phyloP scores from a whole-genome alignment of 2,113 vertebrate genomes.

The Elephas maximus region DNA sequence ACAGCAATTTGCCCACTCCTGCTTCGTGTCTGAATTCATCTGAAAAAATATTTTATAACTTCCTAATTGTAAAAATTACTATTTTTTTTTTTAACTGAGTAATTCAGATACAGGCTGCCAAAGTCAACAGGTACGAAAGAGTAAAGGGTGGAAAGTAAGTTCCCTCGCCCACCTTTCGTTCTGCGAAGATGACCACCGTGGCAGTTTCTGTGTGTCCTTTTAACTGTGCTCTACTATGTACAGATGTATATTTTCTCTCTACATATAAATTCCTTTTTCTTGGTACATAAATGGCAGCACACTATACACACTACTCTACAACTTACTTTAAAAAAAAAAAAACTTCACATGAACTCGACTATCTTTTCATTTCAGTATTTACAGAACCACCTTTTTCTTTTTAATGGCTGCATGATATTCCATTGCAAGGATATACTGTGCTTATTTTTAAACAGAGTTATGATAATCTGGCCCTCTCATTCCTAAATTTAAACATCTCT shows the following conservation, averaged over 20 bases:
- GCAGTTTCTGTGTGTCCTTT: background rate
- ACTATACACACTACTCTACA: background rate
- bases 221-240: background rate
- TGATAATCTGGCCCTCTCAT: background rate
- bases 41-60: background rate
- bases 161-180: no score
- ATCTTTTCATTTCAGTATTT: background rate
- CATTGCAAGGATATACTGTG: rapidly evolving
- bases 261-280: background rate
- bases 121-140: background rate
- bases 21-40: background rate
- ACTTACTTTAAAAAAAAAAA: background rate
- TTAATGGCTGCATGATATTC: background rate
- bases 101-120: background rate
- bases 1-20: background rate
- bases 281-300: background rate
- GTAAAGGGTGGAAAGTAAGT: background rate
- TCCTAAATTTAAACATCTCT: background rate
- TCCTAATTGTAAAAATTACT: background rate
- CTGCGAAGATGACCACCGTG: background rate
- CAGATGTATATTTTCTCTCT: background rate
- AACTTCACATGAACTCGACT: background rate
- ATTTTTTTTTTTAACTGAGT: background rate
- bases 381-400: background rate
- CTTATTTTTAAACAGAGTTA: background rate